A percentile compares a stretch with the other conserved stretches of the same genome.
phyloP scores from a whole-genome alignment of 2,113 vertebrate genomes.

The Ginglymostoma cirratum region DNA sequence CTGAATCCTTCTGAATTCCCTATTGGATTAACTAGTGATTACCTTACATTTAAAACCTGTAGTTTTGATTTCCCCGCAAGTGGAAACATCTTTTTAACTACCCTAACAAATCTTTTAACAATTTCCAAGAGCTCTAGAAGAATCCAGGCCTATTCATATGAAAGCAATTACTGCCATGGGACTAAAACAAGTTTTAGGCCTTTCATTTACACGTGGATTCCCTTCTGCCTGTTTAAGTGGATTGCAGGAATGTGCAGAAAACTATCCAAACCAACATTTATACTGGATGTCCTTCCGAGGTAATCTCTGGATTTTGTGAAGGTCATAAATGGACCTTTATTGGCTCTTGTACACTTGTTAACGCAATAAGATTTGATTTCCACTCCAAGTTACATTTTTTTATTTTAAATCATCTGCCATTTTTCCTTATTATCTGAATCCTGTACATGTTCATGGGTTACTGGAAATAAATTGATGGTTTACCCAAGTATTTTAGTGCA shows the following conservation, averaged over 20 bases:
- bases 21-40: background rate
- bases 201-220: background rate
- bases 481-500: background rate
- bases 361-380: background rate
- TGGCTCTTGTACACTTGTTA: background rate
- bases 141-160: background rate
- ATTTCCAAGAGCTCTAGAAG: background rate
- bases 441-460: background rate
- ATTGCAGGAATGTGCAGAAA: background rate
- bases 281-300: background rate
- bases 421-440: background rate
- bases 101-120: background rate
- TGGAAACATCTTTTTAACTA: background rate
- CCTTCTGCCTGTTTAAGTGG: background rate
- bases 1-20: background rate
- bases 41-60: background rate
- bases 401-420: background rate
- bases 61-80: background rate
- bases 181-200: background rate
- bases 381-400: background rate
- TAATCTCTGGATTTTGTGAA: background rate
- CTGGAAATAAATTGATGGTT: background rate
- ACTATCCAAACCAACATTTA: background rate
- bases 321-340: background rate
- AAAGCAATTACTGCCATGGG: background rate